A percentile compares a stretch with the other conserved stretches of the same genome.
Conservation (phyloP, 2,888 invertebrate species). For the Azorinus chamasolen region DNA sequence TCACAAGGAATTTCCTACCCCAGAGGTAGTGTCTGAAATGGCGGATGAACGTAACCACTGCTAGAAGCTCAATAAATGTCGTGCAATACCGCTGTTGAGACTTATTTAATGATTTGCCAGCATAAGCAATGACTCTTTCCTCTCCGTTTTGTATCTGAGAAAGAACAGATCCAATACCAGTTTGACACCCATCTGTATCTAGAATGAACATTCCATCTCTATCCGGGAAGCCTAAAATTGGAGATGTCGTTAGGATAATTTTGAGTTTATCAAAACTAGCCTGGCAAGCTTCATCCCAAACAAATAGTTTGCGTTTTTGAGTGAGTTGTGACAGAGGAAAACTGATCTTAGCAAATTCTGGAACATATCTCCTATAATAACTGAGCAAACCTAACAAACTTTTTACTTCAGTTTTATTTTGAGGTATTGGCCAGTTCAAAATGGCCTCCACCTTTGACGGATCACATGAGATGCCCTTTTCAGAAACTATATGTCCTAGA, state of each 20-base stretch:
- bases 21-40: constrained; percentile 66
- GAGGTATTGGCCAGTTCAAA: constrained; percentile 31
- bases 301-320: background rate
- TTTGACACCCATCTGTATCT: constrained; percentile 66
- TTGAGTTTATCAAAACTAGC: too few relatives aligned
- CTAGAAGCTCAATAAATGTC: constrained; percentile 55
- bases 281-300: constrained; percentile 13
- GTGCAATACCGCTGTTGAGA: constrained; percentile 56
- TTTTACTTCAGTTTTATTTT: constrained; percentile 31
- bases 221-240: constrained; percentile 53
- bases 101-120: constrained; percentile 52
- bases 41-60: constrained; percentile 57
- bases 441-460: constrained; percentile 23
- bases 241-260: constrained; percentile 33
- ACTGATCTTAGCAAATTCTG: constrained; percentile 11
- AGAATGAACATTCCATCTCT: constrained; percentile 45
- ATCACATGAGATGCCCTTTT: constrained; percentile 34
- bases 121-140: constrained; percentile 65
- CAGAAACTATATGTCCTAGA: constrained; percentile 40
- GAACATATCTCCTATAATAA: constrained; percentile 52
- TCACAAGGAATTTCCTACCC: constrained; percentile 53
- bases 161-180: too few relatives aligned
- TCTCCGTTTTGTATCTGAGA: too few relatives aligned
- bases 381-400: constrained; percentile 34
- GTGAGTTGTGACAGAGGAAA: constrained; percentile 19